A percentile compares a stretch with the other conserved stretches of the same genome.
Conservation (phyloP, 1,140 invertebrate species). For the Lethocerus indicus region DNA sequence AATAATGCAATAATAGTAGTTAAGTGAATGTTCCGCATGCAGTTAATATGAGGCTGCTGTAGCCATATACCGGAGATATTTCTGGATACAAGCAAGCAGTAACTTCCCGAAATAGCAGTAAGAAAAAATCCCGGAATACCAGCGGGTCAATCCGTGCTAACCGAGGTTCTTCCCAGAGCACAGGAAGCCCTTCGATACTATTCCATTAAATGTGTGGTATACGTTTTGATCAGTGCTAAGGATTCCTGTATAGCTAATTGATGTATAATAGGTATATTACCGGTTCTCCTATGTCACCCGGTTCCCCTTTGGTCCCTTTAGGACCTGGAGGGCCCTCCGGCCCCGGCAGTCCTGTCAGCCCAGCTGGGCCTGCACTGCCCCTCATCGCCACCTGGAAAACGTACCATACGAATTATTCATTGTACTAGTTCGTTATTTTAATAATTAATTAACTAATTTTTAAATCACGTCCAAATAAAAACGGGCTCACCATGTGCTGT, state of each 20-base stretch:
- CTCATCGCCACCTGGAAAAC: slow-evolving; percentile 52
- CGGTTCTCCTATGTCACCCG: slow-evolving; percentile 54
- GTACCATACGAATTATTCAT: neutral
- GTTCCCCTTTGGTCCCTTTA: slow-evolving; percentile 58
- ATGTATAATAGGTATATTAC: slow-evolving; percentile 26
- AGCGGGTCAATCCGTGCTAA: too few species aligned
- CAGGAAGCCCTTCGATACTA: neutral
- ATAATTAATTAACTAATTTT: slow-evolving; percentile 1
- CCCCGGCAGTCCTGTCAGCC: slow-evolving; percentile 58
- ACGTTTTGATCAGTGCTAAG: neutral
- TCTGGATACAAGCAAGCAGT: too few species aligned
- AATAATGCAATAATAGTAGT: neutral
- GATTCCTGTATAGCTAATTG: neutral
- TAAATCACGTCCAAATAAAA: neutral
- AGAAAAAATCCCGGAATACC: neutral
- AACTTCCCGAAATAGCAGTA: neutral
- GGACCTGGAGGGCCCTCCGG: slow-evolving; percentile 49
- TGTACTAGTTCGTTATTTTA: neutral
- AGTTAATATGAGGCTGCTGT: too few species aligned
- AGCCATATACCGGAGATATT: too few species aligned
- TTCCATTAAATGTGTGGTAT: neutral
- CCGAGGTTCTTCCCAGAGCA: too few species aligned
- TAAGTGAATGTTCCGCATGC: neutral
- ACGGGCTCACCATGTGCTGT: slow-evolving; percentile 56
- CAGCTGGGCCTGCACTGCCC: slow-evolving; percentile 61